Conservation (phyloP, 2,888 invertebrate species). For the Dynastes tityus region DNA sequence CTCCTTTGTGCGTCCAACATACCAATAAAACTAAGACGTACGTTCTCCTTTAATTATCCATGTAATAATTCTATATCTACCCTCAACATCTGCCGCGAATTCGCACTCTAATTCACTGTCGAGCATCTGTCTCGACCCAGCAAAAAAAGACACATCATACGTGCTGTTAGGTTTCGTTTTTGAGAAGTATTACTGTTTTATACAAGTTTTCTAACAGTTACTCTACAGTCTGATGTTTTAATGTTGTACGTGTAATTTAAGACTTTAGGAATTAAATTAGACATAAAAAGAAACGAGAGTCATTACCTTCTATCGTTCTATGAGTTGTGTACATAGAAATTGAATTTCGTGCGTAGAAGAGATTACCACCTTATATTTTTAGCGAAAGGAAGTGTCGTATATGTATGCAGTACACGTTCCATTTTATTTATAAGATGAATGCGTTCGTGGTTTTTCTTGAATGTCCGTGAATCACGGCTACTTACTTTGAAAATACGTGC, state of each 20-base stretch:
- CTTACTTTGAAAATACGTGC: constrained; percentile 12
- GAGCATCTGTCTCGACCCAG: constrained; percentile 19
- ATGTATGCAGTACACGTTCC: constrained; percentile 34
- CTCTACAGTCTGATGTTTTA: background rate
- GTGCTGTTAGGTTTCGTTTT: background rate
- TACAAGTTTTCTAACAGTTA: background rate
- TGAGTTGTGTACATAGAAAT: background rate
- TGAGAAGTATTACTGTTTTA: background rate
- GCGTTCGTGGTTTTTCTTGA: constrained; percentile 38
- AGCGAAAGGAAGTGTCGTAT: constrained; percentile 38
- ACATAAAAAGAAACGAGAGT: background rate
- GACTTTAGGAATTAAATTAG: background rate
- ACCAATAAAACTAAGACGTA: constrained; percentile 20
- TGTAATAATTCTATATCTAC: constrained; percentile 34
- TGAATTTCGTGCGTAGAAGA: constrained; percentile 8
- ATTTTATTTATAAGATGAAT: constrained; percentile 39
- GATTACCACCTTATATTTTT: constrained; percentile 25
- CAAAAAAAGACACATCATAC: background rate
- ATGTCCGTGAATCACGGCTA: constrained; percentile 28
- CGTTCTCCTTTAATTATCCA: constrained; percentile 35
- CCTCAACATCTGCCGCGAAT: constrained; percentile 25
- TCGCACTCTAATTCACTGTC: constrained; percentile 37
- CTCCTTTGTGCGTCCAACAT: background rate
- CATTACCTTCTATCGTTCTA: constrained; percentile 1
- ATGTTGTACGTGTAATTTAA: background rate